These are phyloP conservation scores for Drepana falcataria DNA, from an alignment of 2,888 invertebrate genomes.

Conservation along the genomic window DNA sequence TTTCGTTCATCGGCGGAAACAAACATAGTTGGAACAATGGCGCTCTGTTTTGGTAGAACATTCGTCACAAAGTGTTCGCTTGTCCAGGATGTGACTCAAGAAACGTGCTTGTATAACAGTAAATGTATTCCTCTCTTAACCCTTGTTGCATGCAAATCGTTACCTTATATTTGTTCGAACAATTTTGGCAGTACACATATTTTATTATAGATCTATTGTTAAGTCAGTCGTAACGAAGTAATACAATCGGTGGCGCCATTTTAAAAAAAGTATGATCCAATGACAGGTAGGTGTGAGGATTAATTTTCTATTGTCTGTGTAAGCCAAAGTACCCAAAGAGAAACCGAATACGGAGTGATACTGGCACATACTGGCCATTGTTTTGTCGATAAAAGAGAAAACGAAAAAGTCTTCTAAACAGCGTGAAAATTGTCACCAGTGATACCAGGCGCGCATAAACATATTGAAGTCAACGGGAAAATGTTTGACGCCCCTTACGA, in stretches of 20 bases:
- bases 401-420: slow-evolving; percentile 17
- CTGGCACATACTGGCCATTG: neutral
- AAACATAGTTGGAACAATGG: slow-evolving; percentile 57
- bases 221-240: neutral
- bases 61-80: slow-evolving; percentile 38
- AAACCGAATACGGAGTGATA: neutral
- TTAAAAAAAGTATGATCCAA: neutral
- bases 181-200: neutral
- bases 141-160: slow-evolving; percentile 28
- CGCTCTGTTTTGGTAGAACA: slow-evolving; percentile 45
- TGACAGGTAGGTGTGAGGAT: neutral
- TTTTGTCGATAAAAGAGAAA: slow-evolving; percentile 3
- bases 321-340: neutral
- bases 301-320: neutral
- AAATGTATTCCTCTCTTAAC: slow-evolving; percentile 17
- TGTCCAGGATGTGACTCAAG: slow-evolving; percentile 60
- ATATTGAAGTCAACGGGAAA: slow-evolving; percentile 9
- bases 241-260: neutral
- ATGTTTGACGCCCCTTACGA: neutral
- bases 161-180: slow-evolving; percentile 11
- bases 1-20: slow-evolving; percentile 45
- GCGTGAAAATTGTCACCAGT: slow-evolving; percentile 46
- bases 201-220: neutral
- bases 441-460: slow-evolving; percentile 46
- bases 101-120: slow-evolving; percentile 35